These are phyloP conservation scores for Calameuta idolon DNA, from an alignment of 2,888 invertebrate genomes.

Conservation along the genomic window DNA sequence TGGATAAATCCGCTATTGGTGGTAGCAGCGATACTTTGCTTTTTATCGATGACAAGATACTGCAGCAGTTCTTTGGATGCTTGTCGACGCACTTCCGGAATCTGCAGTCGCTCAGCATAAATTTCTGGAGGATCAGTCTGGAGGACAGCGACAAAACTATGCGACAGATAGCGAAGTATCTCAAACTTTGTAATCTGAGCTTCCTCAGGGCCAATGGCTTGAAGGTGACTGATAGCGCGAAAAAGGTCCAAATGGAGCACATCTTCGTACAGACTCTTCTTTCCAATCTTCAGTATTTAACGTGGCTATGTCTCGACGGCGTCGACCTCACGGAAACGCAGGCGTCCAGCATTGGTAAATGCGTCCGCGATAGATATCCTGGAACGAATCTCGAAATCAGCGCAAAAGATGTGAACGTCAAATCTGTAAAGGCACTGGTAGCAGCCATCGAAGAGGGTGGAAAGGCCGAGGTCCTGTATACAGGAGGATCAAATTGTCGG, in stretches of 20 bases:
- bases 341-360: conserved; percentile 60
- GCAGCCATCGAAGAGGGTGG: conserved; percentile 61
- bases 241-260: conserved; percentile 62
- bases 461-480: conserved; percentile 59
- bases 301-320: conserved; percentile 63
- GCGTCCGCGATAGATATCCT: conserved; percentile 61
- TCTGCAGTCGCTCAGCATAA: conserved; percentile 62
- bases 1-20: conserved; percentile 67
- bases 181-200: conserved; percentile 62
- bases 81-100: conserved; percentile 66
- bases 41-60: conserved; percentile 68
- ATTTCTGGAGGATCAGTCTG: conserved; percentile 61
- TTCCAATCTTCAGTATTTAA: conserved; percentile 58
- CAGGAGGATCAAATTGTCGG: conserved; percentile 60
- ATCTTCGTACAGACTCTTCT: conserved; percentile 59
- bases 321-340: conserved; percentile 59
- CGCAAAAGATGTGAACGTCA: conserved; percentile 61
- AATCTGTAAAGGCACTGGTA: conserved; percentile 60
- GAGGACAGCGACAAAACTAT: conserved; percentile 63
- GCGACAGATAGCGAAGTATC: conserved; percentile 58
- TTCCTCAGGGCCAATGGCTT: conserved; percentile 62
- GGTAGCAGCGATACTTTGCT: conserved; percentile 56
- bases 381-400: conserved; percentile 61
- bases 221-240: conserved; percentile 60
- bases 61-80: conserved; percentile 67